Conservation (phyloP, 2,113 vertebrate genomes). For the Fulica atra region DNA sequence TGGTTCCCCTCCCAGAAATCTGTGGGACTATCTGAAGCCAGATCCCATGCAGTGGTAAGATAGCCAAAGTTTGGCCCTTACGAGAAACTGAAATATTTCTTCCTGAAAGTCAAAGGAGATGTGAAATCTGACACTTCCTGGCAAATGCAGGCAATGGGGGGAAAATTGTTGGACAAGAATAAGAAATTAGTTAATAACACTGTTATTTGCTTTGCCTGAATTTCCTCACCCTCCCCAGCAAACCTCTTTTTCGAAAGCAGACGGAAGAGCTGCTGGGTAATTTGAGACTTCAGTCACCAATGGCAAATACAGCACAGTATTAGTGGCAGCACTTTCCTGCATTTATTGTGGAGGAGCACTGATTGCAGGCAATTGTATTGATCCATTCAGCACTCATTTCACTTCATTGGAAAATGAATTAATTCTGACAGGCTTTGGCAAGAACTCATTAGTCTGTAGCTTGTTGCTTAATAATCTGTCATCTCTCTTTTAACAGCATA, state of each 20-base stretch:
- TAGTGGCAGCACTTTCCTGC: not conserved
- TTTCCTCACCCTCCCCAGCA: constrained; percentile 7
- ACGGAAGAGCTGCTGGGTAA: not conserved
- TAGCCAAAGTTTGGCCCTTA: constrained; percentile 3
- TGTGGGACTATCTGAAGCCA: constrained; percentile 3
- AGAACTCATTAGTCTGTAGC: constrained; percentile 20
- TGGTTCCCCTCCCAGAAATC: not conserved
- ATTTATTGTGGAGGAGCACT: not conserved
- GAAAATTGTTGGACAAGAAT: not conserved
- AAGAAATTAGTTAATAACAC: constrained; percentile 31
- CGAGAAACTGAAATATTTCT: constrained; percentile 37
- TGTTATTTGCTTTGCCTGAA: constrained; percentile 24
- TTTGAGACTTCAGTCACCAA: not conserved
- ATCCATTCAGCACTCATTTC: constrained; percentile 12
- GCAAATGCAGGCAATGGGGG: not conserved
- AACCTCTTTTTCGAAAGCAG: not conserved
- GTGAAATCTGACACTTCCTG: constrained; percentile 26
- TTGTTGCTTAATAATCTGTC: constrained; percentile 46
- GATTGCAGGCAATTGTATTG: constrained; percentile 10
- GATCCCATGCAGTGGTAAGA: not conserved
- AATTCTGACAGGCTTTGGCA: constrained; percentile 57
- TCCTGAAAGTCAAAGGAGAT: constrained; percentile 40
- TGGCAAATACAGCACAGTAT: not conserved
- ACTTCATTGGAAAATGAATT: constrained; percentile 25
- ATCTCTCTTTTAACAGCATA: not conserved